Evolutionary conservation across 2,113 vertebrate species (phyloP).

Genomic region (Chelonoidis abingdonii): DNA sequence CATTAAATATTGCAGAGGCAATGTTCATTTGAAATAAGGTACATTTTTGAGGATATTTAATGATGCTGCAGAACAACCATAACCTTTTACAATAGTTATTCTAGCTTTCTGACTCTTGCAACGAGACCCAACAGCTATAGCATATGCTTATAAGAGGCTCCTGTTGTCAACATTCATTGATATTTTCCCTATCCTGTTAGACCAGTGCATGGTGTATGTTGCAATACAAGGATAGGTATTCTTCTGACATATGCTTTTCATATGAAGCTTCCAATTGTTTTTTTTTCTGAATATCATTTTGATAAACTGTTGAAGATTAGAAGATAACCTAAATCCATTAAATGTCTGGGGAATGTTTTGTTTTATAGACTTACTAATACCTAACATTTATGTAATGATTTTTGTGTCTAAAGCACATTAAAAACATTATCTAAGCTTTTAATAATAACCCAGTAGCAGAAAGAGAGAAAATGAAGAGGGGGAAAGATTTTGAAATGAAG

Average conservation of each 20-base stretch:
- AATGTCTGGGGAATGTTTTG: conserved; percentile 26
- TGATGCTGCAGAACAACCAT: conserved; percentile 33
- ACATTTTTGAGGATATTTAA: conserved; percentile 30
- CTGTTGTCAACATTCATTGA: background rate
- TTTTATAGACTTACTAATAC: conserved; percentile 25
- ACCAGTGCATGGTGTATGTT: background rate
- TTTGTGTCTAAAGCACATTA: background rate
- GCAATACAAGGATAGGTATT: conserved; percentile 8
- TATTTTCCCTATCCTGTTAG: conserved; percentile 42
- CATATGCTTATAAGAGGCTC: background rate
- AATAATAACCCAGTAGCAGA: background rate
- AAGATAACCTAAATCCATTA: background rate
- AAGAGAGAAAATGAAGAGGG: conserved; percentile 17
- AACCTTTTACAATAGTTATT: background rate
- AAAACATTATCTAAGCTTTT: background rate
- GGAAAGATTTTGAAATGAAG: conserved; percentile 3
- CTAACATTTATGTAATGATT: conserved; percentile 1
- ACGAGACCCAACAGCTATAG: background rate
- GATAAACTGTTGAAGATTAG: conserved; percentile 37
- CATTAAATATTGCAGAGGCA: background rate
- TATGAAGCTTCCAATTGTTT: background rate
- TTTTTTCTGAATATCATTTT: conserved; percentile 5
- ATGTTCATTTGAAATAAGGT: background rate
- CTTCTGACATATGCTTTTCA: background rate
- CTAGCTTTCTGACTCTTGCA: background rate